Base-by-base conservation (phyloP, 2,797 vertebrate genomes). In the Trematomus bernacchii region DNA sequence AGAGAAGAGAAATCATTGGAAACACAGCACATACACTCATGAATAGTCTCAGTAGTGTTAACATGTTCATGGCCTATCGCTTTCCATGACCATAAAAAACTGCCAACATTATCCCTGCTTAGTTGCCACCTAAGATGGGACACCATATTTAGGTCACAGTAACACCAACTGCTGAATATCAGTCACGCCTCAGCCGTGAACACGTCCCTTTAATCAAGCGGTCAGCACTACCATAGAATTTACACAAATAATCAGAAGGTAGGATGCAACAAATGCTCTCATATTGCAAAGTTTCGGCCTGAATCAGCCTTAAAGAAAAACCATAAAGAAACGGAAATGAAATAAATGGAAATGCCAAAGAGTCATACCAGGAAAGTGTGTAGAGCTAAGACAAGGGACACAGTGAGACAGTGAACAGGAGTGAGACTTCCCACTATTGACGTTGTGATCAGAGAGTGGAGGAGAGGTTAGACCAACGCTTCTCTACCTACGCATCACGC, bases 401-500 rank as follows among this genome's bases (percentile, higher is more conserved):
- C 62, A 63, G 19, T 1, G 47, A 73, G 66, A 83, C 62, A 4
- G 47, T 8, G 60, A 54, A 18, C 6, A 14, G 43, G 66, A 62
- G 63, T 59, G 57, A 73, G 82, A 74, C 85, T 83, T 88, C 78
- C 73, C 69, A 77, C 79, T 73, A 85, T 67, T 80, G 88, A 83
- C 64, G 73, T 69, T 80, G 80, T 86, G 84, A 89, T 87, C 74
- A 85, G 80, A 82, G 81, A 82, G 67, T 1, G 67, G 76, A 85
- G 87, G 85, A 85, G 78, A 82, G 85, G 85, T 89, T 81, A 87
- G 82, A 79, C 72, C 77, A 43, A 64, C 19, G 50, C 75, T 87
- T 75, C 74, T 84, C 74, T 83, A 78, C 83, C 89, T 87, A 92
- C 89, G 71, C 91, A 82, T 52, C 47, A n/a, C 1, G 64, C 86